These are phyloP conservation scores for Callipepla squamata DNA, from an alignment of 2,113 vertebrate genomes.

Conservation along the genomic window DNA sequence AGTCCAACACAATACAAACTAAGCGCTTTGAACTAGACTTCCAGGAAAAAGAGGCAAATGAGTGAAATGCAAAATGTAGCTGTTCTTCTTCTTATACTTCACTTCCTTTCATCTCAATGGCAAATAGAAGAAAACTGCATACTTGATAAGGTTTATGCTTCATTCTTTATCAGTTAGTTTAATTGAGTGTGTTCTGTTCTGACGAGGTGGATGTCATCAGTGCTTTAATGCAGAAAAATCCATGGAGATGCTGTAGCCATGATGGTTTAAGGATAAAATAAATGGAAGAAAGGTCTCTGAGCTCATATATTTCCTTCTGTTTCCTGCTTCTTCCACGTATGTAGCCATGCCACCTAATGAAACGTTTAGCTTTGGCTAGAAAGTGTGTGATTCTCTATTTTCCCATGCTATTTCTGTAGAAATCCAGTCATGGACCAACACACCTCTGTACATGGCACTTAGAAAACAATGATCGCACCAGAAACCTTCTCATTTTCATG, in stretches of 20 bases:
- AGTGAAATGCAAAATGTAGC: background rate
- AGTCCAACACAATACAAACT: background rate
- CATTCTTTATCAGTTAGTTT: background rate
- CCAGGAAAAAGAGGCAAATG: background rate
- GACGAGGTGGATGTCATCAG: background rate
- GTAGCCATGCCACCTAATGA: accelerated
- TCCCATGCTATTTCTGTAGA: background rate
- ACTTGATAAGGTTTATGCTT: background rate
- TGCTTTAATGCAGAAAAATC: background rate
- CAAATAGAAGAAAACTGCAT: background rate
- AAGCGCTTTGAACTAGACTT: background rate
- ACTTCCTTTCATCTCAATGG: background rate
- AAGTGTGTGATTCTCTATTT: background rate
- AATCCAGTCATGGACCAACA: background rate
- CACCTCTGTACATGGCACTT: background rate
- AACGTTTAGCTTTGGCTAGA: background rate
- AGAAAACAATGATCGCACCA: background rate
- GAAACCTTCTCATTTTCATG: background rate
- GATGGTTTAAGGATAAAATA: background rate
- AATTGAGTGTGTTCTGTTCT: background rate
- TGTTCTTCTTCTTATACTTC: background rate
- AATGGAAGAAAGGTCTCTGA: background rate
- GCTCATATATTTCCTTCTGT: background rate
- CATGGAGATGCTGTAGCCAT: background rate
- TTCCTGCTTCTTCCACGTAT: background rate